These are phyloP conservation scores for Diarsia dahlii DNA, from an alignment of 2,888 invertebrate species.

Conservation along the genomic window DNA sequence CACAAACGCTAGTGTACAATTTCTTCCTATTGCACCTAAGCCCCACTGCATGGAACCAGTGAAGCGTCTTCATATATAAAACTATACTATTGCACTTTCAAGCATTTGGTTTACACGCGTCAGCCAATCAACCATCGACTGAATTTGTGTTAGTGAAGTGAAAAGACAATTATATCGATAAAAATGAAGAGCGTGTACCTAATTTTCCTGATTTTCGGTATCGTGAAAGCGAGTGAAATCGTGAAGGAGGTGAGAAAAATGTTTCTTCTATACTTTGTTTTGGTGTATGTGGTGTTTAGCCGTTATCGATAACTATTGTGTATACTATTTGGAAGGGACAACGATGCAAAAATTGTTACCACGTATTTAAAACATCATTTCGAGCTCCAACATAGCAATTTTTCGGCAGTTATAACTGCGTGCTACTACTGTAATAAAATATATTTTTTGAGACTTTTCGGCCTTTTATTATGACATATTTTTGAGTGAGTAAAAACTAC, in stretches of 20 bases:
- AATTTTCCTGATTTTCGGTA: constrained; percentile 83
- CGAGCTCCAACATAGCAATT: too few species aligned
- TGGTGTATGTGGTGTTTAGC: background rate
- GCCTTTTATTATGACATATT: background rate
- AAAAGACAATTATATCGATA: constrained; percentile 66
- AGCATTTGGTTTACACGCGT: constrained; percentile 83
- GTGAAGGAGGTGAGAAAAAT: constrained; percentile 80
- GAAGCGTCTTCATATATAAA: constrained; percentile 84
- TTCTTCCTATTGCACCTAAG: constrained; percentile 8
- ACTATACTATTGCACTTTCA: constrained; percentile 74
- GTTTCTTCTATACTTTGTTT: background rate
- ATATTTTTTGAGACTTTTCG: too few species aligned
- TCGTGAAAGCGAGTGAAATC: constrained; percentile 82
- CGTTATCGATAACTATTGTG: background rate
- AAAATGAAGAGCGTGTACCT: constrained; percentile 84
- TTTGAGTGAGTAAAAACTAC: background rate
- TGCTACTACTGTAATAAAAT: too few species aligned
- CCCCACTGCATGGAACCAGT: constrained; percentile 81
- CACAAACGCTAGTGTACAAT: constrained; percentile 34
- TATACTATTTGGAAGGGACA: background rate
- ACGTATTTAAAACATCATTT: too few species aligned
- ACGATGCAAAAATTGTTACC: too few species aligned
- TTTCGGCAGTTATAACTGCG: too few species aligned
- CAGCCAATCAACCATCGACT: constrained; percentile 57
- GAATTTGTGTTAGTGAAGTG: constrained; percentile 83